Base-by-base conservation (phyloP, 1,140 invertebrate genomes). In the Rhagoletis pomonella region DNA sequence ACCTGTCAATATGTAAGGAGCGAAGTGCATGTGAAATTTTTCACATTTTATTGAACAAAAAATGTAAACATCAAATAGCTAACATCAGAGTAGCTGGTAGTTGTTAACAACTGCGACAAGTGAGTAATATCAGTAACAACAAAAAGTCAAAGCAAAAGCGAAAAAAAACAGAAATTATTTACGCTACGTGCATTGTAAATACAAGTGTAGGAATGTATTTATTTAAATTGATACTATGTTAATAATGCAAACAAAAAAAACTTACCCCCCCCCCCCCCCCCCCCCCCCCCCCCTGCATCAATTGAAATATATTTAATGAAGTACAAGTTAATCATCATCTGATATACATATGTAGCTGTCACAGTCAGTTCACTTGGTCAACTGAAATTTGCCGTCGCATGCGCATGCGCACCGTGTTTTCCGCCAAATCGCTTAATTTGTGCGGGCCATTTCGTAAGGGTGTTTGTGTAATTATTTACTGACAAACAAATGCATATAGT, bases 321-420 rank as follows among this genome's bases (percentile, higher is more conserved):
- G 50, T 55, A 55, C 29, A 6, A 12, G 10, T 67, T n/a, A n/a
- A 39, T 17, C 14, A 4, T 29, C 44, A 19, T 1, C 17, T 19
- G 19, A 29, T 10, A 58, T n/a, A 17, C 73, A 73, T 44, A 55
- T 47, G 10, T 47, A 55, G 47, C 47, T 81, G 73, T 50, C 73
- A 55, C n/a, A 81, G n/a, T 81, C 73, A 29, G n/a, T 81, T 81
- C 67, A 73, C 39, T 47, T 17, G 47, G n/a, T 19, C 73, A 81
- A 10, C 29, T 12, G 73, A 47, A 55, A 55, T 81, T 81, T 58
- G 73, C 47, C 47, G 50, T 55, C 17, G 6, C 44, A 12, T 81
- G 73, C 73, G 73, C 73, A 50, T 81, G 73, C n/a, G 73, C 73
- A 12, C 4, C n/a, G n/a, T 81, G 4, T 19, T 7, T 29, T 67